These are phyloP conservation scores for Sylvia atricapilla DNA, from an alignment of 2,113 vertebrate genomes.

Conservation along the genomic window DNA sequence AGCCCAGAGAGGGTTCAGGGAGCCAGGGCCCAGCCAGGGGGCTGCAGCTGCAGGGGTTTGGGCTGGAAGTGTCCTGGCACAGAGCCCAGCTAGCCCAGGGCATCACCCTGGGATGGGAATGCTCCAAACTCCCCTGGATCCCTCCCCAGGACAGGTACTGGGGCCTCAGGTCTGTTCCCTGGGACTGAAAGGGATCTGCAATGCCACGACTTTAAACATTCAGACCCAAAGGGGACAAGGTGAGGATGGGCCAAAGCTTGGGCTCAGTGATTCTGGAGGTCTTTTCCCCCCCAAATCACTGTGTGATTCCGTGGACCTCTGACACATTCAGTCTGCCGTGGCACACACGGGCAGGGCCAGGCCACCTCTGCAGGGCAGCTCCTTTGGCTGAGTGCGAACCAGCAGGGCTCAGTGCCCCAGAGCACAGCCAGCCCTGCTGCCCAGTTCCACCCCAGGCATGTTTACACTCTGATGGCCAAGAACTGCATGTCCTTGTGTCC, in stretches of 20 bases:
- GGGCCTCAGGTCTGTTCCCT: not conserved
- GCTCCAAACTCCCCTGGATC: not conserved
- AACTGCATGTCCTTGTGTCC: not conserved
- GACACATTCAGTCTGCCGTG: rapidly evolving
- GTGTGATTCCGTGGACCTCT: not conserved
- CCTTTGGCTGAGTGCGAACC: rapidly evolving
- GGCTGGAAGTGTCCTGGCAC: not conserved
- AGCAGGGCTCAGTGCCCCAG: not conserved
- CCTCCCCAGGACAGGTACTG: not conserved
- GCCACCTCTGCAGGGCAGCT: not conserved
- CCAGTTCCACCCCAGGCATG: not conserved
- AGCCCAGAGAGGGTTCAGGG: not conserved
- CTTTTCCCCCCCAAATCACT: rapidly evolving
- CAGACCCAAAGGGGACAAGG: no score
- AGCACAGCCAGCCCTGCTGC: not conserved
- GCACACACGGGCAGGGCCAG: not conserved
- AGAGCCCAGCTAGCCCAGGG: not conserved
- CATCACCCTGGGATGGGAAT: rapidly evolving
- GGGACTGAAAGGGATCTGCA: not conserved
- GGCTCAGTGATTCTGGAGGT: not conserved
- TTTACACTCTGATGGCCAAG: not conserved
- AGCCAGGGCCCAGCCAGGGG: not conserved
- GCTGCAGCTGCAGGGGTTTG: not conserved
- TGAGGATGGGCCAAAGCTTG: not conserved
- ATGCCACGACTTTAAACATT: rapidly evolving